Percentiles rank a stretch among this genome's conserved stretches.
Conservation (phyloP, 2,888 invertebrate genomes). For the Aphrophora alni region DNA sequence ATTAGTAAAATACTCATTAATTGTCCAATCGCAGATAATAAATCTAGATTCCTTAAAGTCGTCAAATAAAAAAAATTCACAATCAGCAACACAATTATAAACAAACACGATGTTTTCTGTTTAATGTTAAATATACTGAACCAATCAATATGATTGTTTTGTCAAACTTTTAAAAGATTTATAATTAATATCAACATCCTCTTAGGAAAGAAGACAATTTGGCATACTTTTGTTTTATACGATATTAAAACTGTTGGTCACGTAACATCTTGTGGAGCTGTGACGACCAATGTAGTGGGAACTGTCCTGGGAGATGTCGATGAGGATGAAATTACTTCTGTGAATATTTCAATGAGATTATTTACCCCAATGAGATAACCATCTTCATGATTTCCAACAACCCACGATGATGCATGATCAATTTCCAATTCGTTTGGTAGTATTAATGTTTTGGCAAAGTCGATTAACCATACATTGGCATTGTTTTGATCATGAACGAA, state of each 20-base stretch:
- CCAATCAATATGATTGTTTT: not conserved
- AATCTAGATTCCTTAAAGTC: not conserved
- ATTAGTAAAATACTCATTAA: too few species aligned
- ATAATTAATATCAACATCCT: not conserved
- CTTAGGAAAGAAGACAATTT: not conserved
- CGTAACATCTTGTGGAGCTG: slow-evolving; percentile 39
- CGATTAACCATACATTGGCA: slow-evolving; percentile 96
- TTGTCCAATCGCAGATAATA: not conserved
- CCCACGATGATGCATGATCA: slow-evolving; percentile 83
- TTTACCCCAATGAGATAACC: slow-evolving; percentile 92
- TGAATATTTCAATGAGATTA: slow-evolving; percentile 86
- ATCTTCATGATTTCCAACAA: slow-evolving; percentile 94
- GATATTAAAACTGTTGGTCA: slow-evolving; percentile 11
- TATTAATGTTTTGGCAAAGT: slow-evolving; percentile 93
- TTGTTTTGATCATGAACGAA: slow-evolving; percentile 91
- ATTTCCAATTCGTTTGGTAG: slow-evolving; percentile 77
- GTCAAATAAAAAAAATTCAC: not conserved
- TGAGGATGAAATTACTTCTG: slow-evolving; percentile 59
- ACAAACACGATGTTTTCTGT: not conserved
- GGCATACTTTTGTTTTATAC: not conserved
- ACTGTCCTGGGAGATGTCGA: not conserved
- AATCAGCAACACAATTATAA: not conserved
- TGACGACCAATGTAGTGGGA: slow-evolving; percentile 38
- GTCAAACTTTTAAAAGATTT: not conserved
- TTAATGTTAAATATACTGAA: not conserved